phyloP scores from a whole-genome alignment of 2,113 vertebrate genomes.

The Phaethon lepturus region DNA sequence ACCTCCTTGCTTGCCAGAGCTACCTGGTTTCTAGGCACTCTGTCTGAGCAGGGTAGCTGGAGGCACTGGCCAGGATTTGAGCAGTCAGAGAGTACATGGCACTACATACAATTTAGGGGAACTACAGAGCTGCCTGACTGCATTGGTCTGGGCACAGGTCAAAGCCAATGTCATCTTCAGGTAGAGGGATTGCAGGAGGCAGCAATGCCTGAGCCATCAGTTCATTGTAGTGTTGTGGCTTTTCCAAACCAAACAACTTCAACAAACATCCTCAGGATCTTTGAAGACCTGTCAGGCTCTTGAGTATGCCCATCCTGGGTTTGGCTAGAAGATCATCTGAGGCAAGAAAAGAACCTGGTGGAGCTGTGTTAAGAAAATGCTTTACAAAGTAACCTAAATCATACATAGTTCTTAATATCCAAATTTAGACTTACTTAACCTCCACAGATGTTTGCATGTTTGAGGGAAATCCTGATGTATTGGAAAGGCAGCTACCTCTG shows the following conservation, averaged over 20 bases:
- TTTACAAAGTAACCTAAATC: not conserved
- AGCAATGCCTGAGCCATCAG: not conserved
- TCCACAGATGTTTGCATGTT: not conserved
- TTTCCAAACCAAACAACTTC: not conserved
- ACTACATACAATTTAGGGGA: fast-evolving
- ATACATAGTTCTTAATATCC: not conserved
- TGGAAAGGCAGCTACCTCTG: not conserved
- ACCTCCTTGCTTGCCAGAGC: not conserved
- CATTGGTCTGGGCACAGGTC: not conserved
- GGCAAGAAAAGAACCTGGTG: not conserved
- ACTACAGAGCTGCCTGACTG: fast-evolving
- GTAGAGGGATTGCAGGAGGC: not conserved
- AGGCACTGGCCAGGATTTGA: not conserved
- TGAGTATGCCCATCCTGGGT: not conserved
- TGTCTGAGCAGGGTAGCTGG: not conserved
- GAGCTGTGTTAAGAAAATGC: not conserved
- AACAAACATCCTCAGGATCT: not conserved
- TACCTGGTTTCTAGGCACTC: not conserved
- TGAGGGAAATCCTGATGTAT: not conserved
- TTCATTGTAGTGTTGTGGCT: not conserved
- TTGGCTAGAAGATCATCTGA: not conserved
- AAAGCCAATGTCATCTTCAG: not conserved
- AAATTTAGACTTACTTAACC: not conserved
- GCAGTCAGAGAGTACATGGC: not conserved
- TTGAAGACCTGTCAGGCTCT: not conserved